Evolutionary conservation across 2,113 vertebrate species (phyloP).

Genomic region (Edolisoma coerulescens): DNA sequence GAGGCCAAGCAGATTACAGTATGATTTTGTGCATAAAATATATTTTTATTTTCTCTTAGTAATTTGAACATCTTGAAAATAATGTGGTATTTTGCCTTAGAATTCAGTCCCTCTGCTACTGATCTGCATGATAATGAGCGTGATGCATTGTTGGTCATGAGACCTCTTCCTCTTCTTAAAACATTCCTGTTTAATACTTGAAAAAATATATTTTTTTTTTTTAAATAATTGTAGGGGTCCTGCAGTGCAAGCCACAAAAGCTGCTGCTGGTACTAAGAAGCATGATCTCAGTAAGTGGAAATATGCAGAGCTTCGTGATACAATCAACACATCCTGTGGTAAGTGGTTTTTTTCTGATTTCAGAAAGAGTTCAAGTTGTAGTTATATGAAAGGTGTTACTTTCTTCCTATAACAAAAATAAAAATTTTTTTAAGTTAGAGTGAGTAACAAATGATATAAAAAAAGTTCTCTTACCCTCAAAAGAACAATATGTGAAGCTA

Average conservation of each 20-base stretch:
- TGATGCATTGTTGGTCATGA: not conserved
- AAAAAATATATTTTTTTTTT: not conserved
- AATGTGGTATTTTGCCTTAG: not conserved
- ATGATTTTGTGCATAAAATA: not conserved
- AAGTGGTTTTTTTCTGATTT: not conserved
- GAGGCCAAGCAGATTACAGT: not conserved
- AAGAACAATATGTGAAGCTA: not conserved
- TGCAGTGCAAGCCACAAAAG: constrained; percentile 88
- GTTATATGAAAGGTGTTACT: not conserved
- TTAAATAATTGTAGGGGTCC: constrained; percentile 76
- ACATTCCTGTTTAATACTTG: not conserved
- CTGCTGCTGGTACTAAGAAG: constrained; percentile 85
- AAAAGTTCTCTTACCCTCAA: not conserved
- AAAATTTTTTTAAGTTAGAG: not conserved
- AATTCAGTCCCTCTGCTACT: not conserved
- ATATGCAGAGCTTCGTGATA: constrained; percentile 93
- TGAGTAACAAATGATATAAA: not conserved
- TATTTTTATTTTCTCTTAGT: not conserved
- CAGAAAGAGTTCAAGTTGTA: not conserved
- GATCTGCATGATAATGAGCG: not conserved
- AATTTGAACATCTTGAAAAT: not conserved
- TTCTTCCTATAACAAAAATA: not conserved
- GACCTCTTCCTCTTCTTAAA: not conserved
- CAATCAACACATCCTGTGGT: constrained; percentile 99
- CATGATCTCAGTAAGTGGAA: constrained; percentile 98